Base-by-base conservation (phyloP, 2,113 vertebrate species). In the Mobula hypostoma region DNA sequence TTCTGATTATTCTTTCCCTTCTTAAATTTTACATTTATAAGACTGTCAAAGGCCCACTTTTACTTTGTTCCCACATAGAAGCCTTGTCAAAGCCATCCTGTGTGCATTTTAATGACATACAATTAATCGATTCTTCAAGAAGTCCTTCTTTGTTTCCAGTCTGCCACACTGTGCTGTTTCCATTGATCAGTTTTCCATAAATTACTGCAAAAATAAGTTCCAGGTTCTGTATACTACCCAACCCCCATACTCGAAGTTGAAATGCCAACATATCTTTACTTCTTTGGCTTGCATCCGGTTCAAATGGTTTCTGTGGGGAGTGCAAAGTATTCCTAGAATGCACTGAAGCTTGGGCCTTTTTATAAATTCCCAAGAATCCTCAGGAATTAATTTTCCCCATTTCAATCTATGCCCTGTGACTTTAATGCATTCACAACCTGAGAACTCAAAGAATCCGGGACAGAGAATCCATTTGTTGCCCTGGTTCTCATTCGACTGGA, bases 151-250 rank as follows among this genome's bases (percentile, higher is more conserved):
- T 61, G 58, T 29, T 11, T 24, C 56, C 29, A 29, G 29, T n/a
- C 58, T 63, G 56, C 63, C 27, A 24, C 83, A n/a, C 58, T 63
- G 61, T 87, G 9, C 36, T 56, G 1, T 82, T 7, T 61, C 58
- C 82, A 61, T 85, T 61, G 56, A 85, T 85, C 56, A n/a, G 85
- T 88, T 32, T 83, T 88, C 58, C 85, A 88, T 88, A 66, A 88
- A 32, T 32, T 66, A 61, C 56, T 88, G 85, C 58, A 63, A 63
- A 88, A 63, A 88, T 14, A 88, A 63, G 12, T n/a, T 61, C 27
- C 83, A 2, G 29, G 56, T n/a, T 87, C 80, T 7, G 80, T 7
- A 83, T 27, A 74, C 72, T 5, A 74, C 72, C 19, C 72, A 74
- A 74, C 19, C 72, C 19, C 15, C 72, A 74, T 19, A 19, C 21